Conservation (phyloP, 2,888 invertebrate genomes). For the Brassicogethes aeneus region DNA sequence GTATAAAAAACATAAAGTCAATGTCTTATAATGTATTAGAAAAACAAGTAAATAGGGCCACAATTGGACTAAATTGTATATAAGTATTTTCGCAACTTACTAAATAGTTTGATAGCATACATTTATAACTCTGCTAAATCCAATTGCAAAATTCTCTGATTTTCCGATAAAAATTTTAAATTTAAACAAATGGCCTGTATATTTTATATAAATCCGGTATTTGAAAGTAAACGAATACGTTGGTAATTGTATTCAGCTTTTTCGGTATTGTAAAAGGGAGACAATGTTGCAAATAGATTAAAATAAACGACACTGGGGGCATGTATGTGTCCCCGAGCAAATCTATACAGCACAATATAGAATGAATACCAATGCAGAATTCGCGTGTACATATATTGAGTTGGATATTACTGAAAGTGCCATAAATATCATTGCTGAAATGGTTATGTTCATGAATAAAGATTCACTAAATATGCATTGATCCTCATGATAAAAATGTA, state of each 20-base stretch:
- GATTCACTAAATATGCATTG: not conserved
- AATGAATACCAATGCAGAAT: conserved; percentile 28
- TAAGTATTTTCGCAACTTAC: too few relatives aligned
- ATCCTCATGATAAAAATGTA: too few relatives aligned
- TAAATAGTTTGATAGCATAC: too few relatives aligned
- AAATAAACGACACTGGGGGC: conserved; percentile 29
- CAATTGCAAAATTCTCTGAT: too few relatives aligned
- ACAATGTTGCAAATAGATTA: conserved; percentile 21
- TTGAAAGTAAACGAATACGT: not conserved
- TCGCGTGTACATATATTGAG: conserved; percentile 5
- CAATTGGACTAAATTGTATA: too few relatives aligned
- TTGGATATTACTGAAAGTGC: not conserved
- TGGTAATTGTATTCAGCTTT: not conserved
- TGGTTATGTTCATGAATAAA: too few relatives aligned
- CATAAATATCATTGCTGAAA: not conserved
- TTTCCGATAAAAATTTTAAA: too few relatives aligned
- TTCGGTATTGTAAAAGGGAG: not conserved
- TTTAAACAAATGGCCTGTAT: too few relatives aligned
- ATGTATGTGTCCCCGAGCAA: conserved; percentile 28
- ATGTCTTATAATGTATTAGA: too few relatives aligned
- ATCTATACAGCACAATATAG: conserved; percentile 28
- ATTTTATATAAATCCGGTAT: not conserved
- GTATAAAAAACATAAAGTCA: too few relatives aligned
- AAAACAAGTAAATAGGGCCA: too few relatives aligned
- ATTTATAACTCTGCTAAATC: too few relatives aligned